These are phyloP conservation scores for Drepanosiphum platanoidis DNA, from an alignment of 2,888 invertebrate species.

Conservation along the genomic window DNA sequence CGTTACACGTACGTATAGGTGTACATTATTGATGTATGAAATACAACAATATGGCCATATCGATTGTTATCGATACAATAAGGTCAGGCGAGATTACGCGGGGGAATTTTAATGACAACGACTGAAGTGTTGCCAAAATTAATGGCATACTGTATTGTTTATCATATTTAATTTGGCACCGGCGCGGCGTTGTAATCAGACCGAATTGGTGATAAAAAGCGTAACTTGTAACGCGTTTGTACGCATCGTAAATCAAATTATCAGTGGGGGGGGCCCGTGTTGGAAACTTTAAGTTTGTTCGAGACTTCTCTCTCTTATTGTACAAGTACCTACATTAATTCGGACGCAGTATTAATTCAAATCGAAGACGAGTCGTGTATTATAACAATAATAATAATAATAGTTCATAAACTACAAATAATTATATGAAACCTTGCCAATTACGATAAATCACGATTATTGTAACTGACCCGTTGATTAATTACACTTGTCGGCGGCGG, in stretches of 20 bases:
- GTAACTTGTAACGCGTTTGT: slow-evolving; percentile 1
- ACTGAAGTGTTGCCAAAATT: neutral
- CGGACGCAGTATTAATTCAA: neutral
- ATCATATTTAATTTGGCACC: slow-evolving; percentile 9
- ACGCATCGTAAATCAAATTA: neutral
- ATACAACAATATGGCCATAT: too few relatives aligned
- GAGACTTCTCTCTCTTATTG: neutral
- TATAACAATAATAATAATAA: too few relatives aligned
- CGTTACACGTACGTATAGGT: too few relatives aligned
- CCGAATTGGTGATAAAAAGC: too few relatives aligned
- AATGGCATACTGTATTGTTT: neutral
- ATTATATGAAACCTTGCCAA: too few relatives aligned
- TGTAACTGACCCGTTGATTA: neutral
- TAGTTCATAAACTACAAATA: too few relatives aligned
- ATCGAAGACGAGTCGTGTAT: neutral
- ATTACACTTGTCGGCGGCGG: too few relatives aligned
- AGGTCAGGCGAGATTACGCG: neutral
- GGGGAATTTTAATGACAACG: neutral
- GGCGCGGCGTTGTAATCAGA: neutral
- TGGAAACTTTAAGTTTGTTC: neutral
- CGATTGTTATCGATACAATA: neutral
- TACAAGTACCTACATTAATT: neutral
- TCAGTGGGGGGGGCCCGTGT: neutral
- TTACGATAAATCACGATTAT: slow-evolving; percentile 14
- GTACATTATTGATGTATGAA: too few relatives aligned